These are phyloP conservation scores for Meiosimyza platycephala DNA, from an alignment of 2,888 invertebrate species.

Conservation along the genomic window DNA sequence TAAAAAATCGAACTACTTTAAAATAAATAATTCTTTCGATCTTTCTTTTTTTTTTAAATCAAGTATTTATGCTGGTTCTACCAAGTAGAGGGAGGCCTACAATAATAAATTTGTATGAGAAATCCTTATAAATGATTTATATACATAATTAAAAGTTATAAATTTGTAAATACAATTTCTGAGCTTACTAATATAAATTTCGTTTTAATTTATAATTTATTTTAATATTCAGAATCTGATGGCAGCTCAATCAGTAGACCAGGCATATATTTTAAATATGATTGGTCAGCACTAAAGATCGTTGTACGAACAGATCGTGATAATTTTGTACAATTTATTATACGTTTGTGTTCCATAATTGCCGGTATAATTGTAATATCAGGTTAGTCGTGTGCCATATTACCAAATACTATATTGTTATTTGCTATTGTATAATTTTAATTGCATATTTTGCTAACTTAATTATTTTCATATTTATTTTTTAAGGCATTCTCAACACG, in stretches of 20 bases:
- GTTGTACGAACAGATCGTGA: slow-evolving; percentile 84
- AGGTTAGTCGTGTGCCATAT: slow-evolving; percentile 62
- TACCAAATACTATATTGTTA: slow-evolving; percentile 3
- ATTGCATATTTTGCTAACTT: background rate
- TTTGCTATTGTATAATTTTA: slow-evolving; percentile 9
- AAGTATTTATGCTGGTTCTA: too few relatives aligned
- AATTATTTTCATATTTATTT: background rate
- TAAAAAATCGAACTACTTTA: too few relatives aligned
- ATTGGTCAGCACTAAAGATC: slow-evolving; percentile 90
- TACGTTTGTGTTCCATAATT: slow-evolving; percentile 89
- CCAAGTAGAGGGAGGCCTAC: too few relatives aligned
- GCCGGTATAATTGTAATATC: slow-evolving; percentile 93
- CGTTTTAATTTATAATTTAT: background rate
- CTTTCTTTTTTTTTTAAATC: too few relatives aligned
- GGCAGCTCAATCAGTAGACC: slow-evolving; percentile 93
- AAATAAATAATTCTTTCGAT: too few relatives aligned
- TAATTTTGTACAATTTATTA: slow-evolving; percentile 80
- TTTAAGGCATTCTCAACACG: slow-evolving; percentile 53
- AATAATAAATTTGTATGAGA: too few relatives aligned
- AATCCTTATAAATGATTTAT: too few relatives aligned
- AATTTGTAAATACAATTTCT: too few relatives aligned
- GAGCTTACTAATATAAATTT: too few relatives aligned
- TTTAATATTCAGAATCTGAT: slow-evolving; percentile 66
- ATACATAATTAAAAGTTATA: too few relatives aligned
- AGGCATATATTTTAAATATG: slow-evolving; percentile 95